Conservation (phyloP, 2,797 vertebrate genomes). For the Gallirallus australis region DNA sequence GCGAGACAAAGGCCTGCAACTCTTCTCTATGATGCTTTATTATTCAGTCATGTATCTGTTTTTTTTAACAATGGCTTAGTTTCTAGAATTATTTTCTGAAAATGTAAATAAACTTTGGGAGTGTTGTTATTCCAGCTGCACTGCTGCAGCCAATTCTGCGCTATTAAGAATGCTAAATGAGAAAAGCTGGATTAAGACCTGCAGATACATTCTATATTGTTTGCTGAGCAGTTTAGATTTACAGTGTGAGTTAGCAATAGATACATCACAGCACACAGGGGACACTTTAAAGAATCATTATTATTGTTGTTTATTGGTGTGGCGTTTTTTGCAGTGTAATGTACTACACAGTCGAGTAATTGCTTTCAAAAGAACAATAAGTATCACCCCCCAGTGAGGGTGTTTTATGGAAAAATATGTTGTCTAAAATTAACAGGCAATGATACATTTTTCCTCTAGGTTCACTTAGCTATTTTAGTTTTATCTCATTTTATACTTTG, state of each 20-base stretch:
- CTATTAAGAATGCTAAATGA: conserved; percentile 18
- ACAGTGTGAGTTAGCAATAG: conserved; percentile 37
- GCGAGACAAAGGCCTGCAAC: neutral
- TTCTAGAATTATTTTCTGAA: neutral
- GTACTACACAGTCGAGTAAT: conserved; percentile 21
- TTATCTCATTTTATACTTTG: conserved; percentile 9
- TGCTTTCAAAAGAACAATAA: conserved; percentile 58
- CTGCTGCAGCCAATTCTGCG: neutral
- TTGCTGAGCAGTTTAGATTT: conserved; percentile 50
- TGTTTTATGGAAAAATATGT: conserved; percentile 31
- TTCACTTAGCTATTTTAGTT: conserved; percentile 1
- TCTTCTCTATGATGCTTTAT: neutral
- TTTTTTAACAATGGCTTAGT: neutral
- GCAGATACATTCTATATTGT: neutral
- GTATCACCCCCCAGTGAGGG: neutral
- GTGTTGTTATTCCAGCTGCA: neutral
- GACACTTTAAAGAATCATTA: conserved; percentile 55
- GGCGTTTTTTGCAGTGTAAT: conserved; percentile 27
- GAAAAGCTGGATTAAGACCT: neutral
- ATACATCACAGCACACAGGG: conserved; percentile 31
- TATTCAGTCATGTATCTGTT: neutral
- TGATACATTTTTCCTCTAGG: conserved; percentile 24
- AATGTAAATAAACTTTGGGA: neutral
- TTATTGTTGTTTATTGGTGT: conserved; percentile 62
- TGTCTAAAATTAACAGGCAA: conserved; percentile 45